Percentiles rank a stretch among this genome's conserved stretches.
Evolutionary conservation across 2,888 invertebrate genomes (phyloP).

Genomic region (Eupithecia vulgata): DNA sequence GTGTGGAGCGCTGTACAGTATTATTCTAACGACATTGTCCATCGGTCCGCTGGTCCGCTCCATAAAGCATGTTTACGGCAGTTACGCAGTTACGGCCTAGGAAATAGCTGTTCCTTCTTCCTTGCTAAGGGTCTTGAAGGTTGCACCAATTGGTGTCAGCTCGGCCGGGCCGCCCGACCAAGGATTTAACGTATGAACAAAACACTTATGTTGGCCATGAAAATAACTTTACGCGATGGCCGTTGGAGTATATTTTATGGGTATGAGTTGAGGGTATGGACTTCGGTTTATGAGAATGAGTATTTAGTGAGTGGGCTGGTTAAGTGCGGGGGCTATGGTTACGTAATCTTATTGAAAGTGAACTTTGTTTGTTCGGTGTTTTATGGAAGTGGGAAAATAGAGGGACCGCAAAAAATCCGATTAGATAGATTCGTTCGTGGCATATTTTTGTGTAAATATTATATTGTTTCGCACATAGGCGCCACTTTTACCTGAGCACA

Average conservation of each 20-base stretch:
- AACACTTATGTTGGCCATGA: slow-evolving; percentile 20
- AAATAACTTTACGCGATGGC: slow-evolving; percentile 30
- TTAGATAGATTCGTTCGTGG: too few relatives aligned
- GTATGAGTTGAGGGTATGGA: slow-evolving; percentile 15
- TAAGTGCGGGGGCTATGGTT: slow-evolving; percentile 8
- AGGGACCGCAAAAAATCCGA: background rate
- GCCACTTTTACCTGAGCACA: too few relatives aligned
- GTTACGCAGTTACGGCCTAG: slow-evolving; percentile 39
- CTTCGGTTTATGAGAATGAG: slow-evolving; percentile 22
- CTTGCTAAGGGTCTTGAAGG: slow-evolving; percentile 53
- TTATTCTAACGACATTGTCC: slow-evolving; percentile 46
- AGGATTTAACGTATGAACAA: slow-evolving; percentile 51
- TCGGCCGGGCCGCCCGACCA: slow-evolving; percentile 27
- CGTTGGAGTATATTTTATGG: slow-evolving; percentile 22
- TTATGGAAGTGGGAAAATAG: background rate
- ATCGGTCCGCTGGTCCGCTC: slow-evolving; percentile 53
- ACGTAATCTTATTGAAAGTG: background rate
- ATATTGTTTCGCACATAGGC: too few relatives aligned
- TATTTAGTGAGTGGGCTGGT: slow-evolving; percentile 15
- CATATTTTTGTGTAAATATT: too few relatives aligned
- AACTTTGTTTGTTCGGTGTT: background rate
- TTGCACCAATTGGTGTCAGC: slow-evolving; percentile 56
- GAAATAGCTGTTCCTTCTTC: slow-evolving; percentile 65
- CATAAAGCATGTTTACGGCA: slow-evolving; percentile 65
- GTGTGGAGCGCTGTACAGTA: slow-evolving; percentile 3